These are phyloP conservation scores for Chloromyia formosa DNA, from an alignment of 2,888 invertebrate genomes.

Conservation along the genomic window DNA sequence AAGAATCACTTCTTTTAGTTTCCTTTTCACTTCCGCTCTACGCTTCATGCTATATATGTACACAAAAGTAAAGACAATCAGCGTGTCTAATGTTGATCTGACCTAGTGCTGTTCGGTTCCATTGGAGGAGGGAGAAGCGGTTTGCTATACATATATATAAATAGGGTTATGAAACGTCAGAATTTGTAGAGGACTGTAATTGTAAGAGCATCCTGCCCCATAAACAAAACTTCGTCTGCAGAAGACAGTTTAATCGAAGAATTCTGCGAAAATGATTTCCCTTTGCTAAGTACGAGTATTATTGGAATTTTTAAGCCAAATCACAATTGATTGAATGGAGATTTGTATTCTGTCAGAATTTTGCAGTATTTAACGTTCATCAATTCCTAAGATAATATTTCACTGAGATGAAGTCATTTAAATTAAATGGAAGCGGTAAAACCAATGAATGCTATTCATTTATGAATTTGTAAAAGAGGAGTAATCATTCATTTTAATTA, in stretches of 20 bases:
- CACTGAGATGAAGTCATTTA: background rate
- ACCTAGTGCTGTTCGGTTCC: conserved; percentile 9
- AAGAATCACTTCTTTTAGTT: conserved; percentile 18
- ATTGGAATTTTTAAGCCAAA: conserved; percentile 11
- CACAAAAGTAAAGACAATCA: conserved; percentile 11
- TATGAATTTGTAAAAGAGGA: too few relatives aligned
- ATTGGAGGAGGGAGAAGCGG: background rate
- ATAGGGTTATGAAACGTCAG: too few relatives aligned
- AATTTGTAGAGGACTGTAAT: too few relatives aligned
- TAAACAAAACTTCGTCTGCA: conserved; percentile 10
- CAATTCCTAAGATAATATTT: conserved; percentile 24
- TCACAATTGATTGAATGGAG: background rate
- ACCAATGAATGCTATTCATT: too few relatives aligned
- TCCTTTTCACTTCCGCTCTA: conserved; percentile 8
- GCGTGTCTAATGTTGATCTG: conserved; percentile 20
- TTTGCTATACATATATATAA: background rate
- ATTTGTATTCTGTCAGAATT: background rate
- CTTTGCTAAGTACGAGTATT: background rate
- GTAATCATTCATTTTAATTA: too few relatives aligned
- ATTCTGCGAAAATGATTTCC: background rate
- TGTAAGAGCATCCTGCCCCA: background rate
- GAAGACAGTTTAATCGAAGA: conserved; percentile 36
- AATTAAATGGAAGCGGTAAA: too few relatives aligned
- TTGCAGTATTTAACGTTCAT: background rate
- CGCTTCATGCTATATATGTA: background rate